These are phyloP conservation scores for Palythoa grandis DNA, from an alignment of 92 coral and sea anemone species.

Conservation along the genomic window DNA sequence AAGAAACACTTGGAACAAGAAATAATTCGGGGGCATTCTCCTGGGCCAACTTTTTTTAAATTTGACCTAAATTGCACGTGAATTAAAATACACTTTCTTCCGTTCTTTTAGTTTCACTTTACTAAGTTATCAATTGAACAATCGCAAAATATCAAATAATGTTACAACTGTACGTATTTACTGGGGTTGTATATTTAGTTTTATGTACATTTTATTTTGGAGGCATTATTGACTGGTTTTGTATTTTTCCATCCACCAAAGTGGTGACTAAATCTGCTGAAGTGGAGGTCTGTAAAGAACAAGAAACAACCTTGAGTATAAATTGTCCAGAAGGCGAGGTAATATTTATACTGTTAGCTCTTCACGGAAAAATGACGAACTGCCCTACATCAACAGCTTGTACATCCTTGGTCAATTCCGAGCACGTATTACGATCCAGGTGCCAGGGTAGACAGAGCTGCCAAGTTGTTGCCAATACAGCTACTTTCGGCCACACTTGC, in stretches of 20 bases:
- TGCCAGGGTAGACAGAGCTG: constrained; percentile 14
- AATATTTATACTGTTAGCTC: constrained; percentile 20
- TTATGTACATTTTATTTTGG: not conserved
- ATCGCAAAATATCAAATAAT: too few relatives aligned
- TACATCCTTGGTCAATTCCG: not conserved
- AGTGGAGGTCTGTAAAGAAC: constrained; percentile 5
- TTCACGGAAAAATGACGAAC: constrained; percentile 8
- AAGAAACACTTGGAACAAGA: too few relatives aligned
- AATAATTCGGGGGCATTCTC: too few relatives aligned
- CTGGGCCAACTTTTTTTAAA: too few relatives aligned
- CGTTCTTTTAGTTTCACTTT: too few relatives aligned
- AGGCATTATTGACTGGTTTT: too few relatives aligned
- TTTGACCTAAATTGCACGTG: too few relatives aligned
- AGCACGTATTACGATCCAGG: not conserved
- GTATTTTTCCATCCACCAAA: not conserved
- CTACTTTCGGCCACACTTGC: constrained; percentile 19
- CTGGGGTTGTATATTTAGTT: not conserved
- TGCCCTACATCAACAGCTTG: not conserved
- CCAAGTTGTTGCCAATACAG: not conserved
- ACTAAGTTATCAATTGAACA: too few relatives aligned
- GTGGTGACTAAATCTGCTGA: not conserved
- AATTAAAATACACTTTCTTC: too few relatives aligned
- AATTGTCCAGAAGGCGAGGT: constrained; percentile 4
- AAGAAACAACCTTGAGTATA: constrained; percentile 8
- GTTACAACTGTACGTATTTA: not conserved